Percentiles rank a stretch among this genome's conserved stretches.
phyloP scores from a whole-genome alignment of 23 tunicate genomes.

The Halocynthia aurantium region DNA sequence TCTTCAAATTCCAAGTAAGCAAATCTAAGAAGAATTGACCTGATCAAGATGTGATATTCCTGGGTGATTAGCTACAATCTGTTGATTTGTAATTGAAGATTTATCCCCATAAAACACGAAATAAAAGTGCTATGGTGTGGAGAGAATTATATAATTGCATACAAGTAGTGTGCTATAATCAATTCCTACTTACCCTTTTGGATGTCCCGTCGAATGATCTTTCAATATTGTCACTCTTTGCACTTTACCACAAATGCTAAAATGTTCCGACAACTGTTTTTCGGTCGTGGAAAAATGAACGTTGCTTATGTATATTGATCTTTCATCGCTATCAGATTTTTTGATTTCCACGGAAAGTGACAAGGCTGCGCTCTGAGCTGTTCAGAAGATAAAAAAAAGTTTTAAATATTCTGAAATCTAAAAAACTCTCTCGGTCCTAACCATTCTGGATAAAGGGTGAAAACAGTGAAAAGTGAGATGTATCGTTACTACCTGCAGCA shows the following conservation, averaged over 20 bases:
- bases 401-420: background rate
- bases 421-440: too few species aligned
- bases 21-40: conserved; percentile 19
- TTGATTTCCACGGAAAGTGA: background rate
- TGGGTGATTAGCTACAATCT: too few species aligned
- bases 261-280: conserved; percentile 76
- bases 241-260: conserved; percentile 91
- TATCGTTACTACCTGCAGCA: background rate
- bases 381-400: background rate
- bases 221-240: conserved; percentile 54
- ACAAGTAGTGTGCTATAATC: too few species aligned
- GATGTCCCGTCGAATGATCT: conserved; percentile 74
- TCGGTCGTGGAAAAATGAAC: conserved; percentile 87
- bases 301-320: conserved; percentile 62
- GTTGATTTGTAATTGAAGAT: too few species aligned
- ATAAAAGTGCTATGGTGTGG: too few species aligned
- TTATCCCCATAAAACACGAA: too few species aligned
- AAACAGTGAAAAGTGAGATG: background rate
- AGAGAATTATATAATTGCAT: too few species aligned
- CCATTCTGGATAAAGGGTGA: background rate
- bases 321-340: conserved; percentile 4
- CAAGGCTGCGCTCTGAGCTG: background rate
- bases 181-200: conserved; percentile 74
- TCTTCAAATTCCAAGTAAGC: conserved; percentile 89
- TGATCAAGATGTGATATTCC: background rate